Conservation (phyloP, 1,140 invertebrate species). For the Drosophila kepulauana region DNA sequence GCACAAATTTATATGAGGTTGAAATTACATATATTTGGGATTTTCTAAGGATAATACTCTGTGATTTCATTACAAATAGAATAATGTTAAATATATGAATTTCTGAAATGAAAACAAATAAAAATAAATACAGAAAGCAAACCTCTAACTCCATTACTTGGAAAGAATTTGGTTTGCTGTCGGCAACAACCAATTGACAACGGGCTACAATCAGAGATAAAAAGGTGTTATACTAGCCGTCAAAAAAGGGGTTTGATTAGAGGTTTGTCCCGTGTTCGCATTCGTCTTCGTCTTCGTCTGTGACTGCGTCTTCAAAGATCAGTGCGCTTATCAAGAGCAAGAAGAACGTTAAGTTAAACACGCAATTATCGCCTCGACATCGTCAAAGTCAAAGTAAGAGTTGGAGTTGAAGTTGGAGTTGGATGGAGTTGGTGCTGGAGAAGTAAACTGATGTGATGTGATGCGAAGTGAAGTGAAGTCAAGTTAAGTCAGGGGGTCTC, state of each 20-base stretch:
- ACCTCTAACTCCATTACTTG: not conserved
- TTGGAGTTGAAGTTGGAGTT: too few relatives aligned
- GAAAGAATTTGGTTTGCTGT: not conserved
- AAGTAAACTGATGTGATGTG: not conserved
- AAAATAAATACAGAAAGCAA: not conserved
- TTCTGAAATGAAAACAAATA: not conserved
- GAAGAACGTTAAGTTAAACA: constrained; percentile 56
- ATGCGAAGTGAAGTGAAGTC: constrained; percentile 28
- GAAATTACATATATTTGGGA: too few relatives aligned
- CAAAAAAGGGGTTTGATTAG: not conserved
- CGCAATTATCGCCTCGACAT: constrained; percentile 71
- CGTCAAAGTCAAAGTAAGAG: constrained; percentile 24
- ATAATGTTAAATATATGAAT: too few relatives aligned
- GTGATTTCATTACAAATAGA: too few relatives aligned
- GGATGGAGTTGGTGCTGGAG: too few relatives aligned
- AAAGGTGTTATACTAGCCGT: constrained; percentile 4
- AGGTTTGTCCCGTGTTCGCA: not conserved
- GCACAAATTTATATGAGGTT: too few relatives aligned
- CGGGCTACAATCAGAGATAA: not conserved
- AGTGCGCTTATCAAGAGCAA: constrained; percentile 40
- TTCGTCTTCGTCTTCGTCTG: not conserved
- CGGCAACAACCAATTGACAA: not conserved
- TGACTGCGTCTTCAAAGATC: constrained; percentile 22
- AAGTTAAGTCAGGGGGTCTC: constrained; percentile 12
- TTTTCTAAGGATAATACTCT: too few relatives aligned